Conservation (phyloP, 1,140 invertebrate genomes). For the Meloidogyne floridensis region DNA sequence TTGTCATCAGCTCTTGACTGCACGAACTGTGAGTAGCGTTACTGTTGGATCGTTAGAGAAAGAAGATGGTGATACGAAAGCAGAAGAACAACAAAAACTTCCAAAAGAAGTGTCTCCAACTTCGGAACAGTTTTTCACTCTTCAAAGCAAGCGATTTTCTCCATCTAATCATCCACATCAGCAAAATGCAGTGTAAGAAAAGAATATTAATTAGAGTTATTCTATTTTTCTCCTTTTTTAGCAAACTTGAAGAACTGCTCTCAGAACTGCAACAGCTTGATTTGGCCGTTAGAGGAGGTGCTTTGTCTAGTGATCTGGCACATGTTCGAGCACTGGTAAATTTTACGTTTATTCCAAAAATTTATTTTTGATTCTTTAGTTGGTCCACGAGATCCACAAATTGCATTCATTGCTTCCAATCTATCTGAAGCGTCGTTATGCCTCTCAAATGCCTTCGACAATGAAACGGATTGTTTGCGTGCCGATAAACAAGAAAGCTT, state of each 20-base stretch:
- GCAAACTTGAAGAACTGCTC: background rate
- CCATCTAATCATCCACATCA: background rate
- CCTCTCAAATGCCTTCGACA: background rate
- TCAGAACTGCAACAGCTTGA: slow-evolving; percentile 8
- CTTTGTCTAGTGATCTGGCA: slow-evolving; percentile 2
- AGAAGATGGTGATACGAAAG: background rate
- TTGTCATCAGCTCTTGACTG: background rate
- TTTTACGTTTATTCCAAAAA: too few species aligned
- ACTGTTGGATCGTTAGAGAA: background rate
- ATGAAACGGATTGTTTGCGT: slow-evolving; percentile 8
- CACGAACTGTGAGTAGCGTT: background rate
- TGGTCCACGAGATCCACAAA: slow-evolving; percentile 6
- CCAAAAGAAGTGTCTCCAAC: background rate
- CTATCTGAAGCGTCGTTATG: background rate
- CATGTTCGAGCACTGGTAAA: background rate
- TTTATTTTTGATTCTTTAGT: background rate
- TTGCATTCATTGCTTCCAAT: background rate
- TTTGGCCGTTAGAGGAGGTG: background rate
- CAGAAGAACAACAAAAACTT: background rate
- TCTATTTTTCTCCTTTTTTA: background rate
- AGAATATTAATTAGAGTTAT: background rate
- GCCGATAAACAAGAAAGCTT: background rate
- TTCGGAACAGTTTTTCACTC: background rate
- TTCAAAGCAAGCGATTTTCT: background rate
- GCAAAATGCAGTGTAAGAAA: background rate